Conservation (phyloP, 2,888 invertebrate species). For the Aphidoletes aphidimyza region DNA sequence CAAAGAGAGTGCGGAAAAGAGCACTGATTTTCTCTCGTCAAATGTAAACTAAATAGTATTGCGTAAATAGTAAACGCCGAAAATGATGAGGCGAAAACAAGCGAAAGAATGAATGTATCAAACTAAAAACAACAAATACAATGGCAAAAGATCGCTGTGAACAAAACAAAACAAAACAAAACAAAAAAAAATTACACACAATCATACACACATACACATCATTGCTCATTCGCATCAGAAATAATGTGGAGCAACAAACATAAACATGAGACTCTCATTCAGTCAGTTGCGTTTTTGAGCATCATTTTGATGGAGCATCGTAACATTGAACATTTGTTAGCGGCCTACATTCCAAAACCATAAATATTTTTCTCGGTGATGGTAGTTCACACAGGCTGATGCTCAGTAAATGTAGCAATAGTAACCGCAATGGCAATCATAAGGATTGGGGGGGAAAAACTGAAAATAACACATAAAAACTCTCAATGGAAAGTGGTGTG, state of each 20-base stretch:
- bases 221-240: slow-evolving; percentile 22
- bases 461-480: neutral
- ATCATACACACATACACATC: too few species aligned
- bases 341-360: neutral
- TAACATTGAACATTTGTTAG: neutral
- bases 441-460: neutral
- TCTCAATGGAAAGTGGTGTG: neutral
- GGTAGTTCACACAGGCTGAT: slow-evolving; percentile 7
- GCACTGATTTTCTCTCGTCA: too few species aligned
- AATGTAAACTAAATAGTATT: neutral
- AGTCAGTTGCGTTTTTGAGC: too few species aligned
- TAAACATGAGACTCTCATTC: neutral
- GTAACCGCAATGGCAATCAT: neutral
- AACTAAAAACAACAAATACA: neutral
- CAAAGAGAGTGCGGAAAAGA: neutral
- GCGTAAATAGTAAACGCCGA: neutral
- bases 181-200: too few species aligned
- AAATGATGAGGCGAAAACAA: neutral
- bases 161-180: neutral
- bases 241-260: neutral
- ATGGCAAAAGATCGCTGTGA: neutral
- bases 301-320: neutral
- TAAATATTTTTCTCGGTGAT: neutral
- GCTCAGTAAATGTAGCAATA: too few species aligned
- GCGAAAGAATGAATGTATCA: neutral